These are phyloP conservation scores for Lottia gigantea DNA, from an alignment of 2,888 invertebrate genomes.

Conservation along the genomic window DNA sequence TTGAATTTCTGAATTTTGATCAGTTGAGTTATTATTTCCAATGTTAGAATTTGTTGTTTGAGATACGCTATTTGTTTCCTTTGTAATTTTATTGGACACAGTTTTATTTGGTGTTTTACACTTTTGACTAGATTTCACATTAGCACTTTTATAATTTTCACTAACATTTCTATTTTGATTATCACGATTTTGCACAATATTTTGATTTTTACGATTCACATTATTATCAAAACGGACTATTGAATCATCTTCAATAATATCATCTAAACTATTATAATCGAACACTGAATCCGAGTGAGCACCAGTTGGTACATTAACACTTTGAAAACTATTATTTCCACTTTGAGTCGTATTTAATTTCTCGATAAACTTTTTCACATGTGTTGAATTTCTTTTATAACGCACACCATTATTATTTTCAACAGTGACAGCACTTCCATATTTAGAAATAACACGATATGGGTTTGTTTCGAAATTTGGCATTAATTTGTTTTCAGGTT, in stretches of 20 bases:
- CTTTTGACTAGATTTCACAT: too few relatives aligned
- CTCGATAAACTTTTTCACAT: neutral
- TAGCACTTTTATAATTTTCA: too few relatives aligned
- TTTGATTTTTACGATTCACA: too few relatives aligned
- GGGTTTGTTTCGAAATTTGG: neutral
- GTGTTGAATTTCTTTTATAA: neutral
- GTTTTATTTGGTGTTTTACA: too few relatives aligned
- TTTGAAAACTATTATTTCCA: too few relatives aligned
- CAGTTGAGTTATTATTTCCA: too few relatives aligned
- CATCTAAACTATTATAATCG: neutral
- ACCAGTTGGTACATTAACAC: neutral
- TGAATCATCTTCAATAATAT: slow-evolving; percentile 3
- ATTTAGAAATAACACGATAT: neutral
- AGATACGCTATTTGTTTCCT: too few relatives aligned
- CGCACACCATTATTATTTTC: neutral
- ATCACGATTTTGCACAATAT: too few relatives aligned
- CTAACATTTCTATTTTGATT: too few relatives aligned
- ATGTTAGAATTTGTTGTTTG: too few relatives aligned
- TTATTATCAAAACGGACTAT: neutral
- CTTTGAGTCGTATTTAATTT: neutral
- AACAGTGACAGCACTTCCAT: neutral
- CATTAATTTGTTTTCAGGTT: slow-evolving; percentile 2
- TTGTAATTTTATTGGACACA: too few relatives aligned
- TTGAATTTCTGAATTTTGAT: too few relatives aligned
- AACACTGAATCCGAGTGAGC: neutral